Conservation (phyloP, 2,113 vertebrate species). For the Cyanistes caeruleus region DNA sequence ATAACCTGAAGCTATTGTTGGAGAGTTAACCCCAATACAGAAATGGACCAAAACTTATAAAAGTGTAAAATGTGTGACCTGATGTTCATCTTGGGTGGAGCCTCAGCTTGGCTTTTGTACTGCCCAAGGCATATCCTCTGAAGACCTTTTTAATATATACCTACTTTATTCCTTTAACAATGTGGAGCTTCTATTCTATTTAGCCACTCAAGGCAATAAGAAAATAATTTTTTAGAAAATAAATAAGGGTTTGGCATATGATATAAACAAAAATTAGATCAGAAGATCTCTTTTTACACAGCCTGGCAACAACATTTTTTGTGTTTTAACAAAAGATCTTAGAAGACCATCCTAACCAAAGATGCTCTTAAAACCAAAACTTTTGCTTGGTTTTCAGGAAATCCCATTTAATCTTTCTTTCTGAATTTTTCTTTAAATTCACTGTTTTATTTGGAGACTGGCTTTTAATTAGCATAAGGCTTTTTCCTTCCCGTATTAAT, state of each 20-base stretch:
- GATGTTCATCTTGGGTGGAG: too few relatives aligned
- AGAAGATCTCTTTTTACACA: not conserved
- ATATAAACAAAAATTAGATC: not conserved
- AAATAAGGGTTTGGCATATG: not conserved
- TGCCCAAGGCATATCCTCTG: too few relatives aligned
- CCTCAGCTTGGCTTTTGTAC: not conserved
- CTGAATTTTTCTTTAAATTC: not conserved
- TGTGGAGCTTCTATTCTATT: not conserved
- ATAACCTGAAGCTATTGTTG: not conserved
- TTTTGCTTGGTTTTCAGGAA: not conserved
- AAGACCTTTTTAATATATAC: not conserved
- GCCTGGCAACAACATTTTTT: not conserved
- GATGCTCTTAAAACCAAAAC: fast-evolving
- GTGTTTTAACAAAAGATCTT: not conserved
- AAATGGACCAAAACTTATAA: not conserved
- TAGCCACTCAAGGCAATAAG: not conserved
- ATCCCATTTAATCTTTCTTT: not conserved
- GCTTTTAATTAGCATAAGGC: not conserved
- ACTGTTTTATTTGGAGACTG: not conserved
- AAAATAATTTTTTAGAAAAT: not conserved
- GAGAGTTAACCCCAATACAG: not conserved
- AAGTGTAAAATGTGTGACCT: not conserved
- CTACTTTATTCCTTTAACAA: not conserved
- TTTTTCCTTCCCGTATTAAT: not conserved
- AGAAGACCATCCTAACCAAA: not conserved